Base-by-base conservation (phyloP, 2,797 vertebrate species). In the Epinephelus awoara region DNA sequence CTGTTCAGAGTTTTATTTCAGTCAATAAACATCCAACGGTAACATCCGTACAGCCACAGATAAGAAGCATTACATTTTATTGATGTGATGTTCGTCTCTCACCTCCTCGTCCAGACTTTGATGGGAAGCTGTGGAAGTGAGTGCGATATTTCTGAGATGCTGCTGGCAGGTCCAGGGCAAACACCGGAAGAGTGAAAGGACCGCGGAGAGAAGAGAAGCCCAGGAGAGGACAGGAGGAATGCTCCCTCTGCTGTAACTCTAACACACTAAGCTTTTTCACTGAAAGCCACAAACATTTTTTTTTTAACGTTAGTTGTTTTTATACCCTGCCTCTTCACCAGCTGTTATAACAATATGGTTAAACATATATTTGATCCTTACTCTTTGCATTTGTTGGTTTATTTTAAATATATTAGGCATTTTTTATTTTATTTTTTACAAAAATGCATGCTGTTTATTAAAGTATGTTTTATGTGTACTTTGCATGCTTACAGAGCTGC, bases 101-200 rank as follows among this genome's bases (percentile, higher is more conserved):
- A 0, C 42, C 44, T 47, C 61, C 51, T 82, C 29, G 2, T 67
- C 52, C 85, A 96, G 96, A 96, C 68, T 93, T 94, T 82, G 93
- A 95, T 57, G 94, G 85, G 55, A 94, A 91, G 89, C 84, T 88
- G 86, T 94, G 91, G 92, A 94, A 94, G 85, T 96, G 88, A 95
- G 85, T 46, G 75, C 5, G 54, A 75, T 73, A 18, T 83, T 57
- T 77, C 47, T 72, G 79, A 84, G 77, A 71, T 75, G 96, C 96
- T 95, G 89, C 97, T 98, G 97, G 97, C 97, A 95, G 97, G 97
- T 91, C 97, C 97, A 97, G 97, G 73, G 96, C 92, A 79, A 82
- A 88, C 52, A 74, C 72, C 67, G 62, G 77, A 86, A 47, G 77
- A 80, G 72, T 52, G n/a, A 34, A 62, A 80, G 71, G 75, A 82